These are phyloP conservation scores for Buathra laborator DNA, from an alignment of 2,888 invertebrate species.

Conservation along the genomic window DNA sequence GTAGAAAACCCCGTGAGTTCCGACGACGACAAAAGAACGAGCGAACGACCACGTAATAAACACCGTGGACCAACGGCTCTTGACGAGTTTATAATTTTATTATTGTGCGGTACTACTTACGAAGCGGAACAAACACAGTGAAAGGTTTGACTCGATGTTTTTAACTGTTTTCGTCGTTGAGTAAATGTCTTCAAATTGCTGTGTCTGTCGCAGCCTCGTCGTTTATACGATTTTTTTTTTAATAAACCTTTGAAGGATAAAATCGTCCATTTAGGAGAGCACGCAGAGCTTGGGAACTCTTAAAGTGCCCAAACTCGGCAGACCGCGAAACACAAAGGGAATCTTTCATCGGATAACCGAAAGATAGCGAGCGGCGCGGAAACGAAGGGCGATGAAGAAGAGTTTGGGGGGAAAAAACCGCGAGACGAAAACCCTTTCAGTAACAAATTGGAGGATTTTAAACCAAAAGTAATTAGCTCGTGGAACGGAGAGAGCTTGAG, in stretches of 20 bases:
- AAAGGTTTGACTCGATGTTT: neutral
- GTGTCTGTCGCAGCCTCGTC: neutral
- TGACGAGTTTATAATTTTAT: no score
- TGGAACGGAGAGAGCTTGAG: slow-evolving; percentile 43
- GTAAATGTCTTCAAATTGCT: slow-evolving; percentile 1
- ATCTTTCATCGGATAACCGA: slow-evolving; percentile 40
- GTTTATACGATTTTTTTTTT: slow-evolving; percentile 14
- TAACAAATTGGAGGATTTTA: slow-evolving; percentile 77
- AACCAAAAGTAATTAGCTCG: slow-evolving; percentile 77
- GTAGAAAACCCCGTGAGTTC: no score
- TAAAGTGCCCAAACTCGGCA: slow-evolving; percentile 29
- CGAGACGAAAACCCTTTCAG: slow-evolving; percentile 70
- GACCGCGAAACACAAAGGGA: slow-evolving; percentile 58
- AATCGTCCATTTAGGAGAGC: slow-evolving; percentile 39
- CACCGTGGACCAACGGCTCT: no score
- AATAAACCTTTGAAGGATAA: slow-evolving; percentile 15
- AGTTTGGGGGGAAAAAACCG: slow-evolving; percentile 33
- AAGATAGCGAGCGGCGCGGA: slow-evolving; percentile 33
- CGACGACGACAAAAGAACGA: no score
- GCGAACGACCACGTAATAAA: no score
- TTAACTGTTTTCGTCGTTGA: neutral
- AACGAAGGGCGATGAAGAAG: slow-evolving; percentile 35
- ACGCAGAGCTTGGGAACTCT: slow-evolving; percentile 12
- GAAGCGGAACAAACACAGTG: neutral
- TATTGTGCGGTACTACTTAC: no score